Evolutionary conservation across 2,888 invertebrate genomes (phyloP), one percentile per base, ranked within the genome.

Genomic region (Cheilosia impressa): DNA sequence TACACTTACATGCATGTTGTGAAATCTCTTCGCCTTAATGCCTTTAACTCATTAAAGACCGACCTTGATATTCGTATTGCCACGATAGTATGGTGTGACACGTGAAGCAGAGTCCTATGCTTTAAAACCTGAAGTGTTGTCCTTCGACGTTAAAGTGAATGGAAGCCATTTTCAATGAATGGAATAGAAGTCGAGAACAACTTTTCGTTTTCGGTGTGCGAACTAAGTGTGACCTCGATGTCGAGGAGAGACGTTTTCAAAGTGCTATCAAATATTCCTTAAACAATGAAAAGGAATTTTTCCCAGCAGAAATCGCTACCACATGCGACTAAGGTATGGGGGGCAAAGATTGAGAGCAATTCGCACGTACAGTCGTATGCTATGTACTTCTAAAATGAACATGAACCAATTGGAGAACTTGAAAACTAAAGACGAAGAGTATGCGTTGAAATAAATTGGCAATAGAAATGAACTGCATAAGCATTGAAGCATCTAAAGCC

Each of bases 21-120:
- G 60, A 34, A 60, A 55, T 60, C 73, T 71, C 55, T 55, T 57
- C 78, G 78, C 62, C 55, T 63, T 63, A 63, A 57, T 65, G 58
- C 43, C 52, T 60, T 65, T 22, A 58, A 65, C 60, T 31, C 19
- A 38, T 79, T 72, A 22, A 43, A 34, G 57, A 65, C 15, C 52
- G 31, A 52, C 78, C 65, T 72, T 79, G 65, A 38, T 38, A 38
- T 38, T 38, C 13, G 10, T 13, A 34, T 9, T 34, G 10, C 13
- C 9, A 38, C 1, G 10, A 38, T 38, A 3, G 38, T 38, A 4
- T 38, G 38, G 13, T 38, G 38, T 27, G 13, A 38, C 13, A 38
- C 10, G 4, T 50, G 50, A 47, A 78, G 38, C 22, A 38, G 45
- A 69, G 62, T 60, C 45, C 60, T 43, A 17, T 68, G 52, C 60